Evolutionary conservation across 2,888 invertebrate genomes (phyloP).

Genomic region (Rhaphigaster nebulosa): DNA sequence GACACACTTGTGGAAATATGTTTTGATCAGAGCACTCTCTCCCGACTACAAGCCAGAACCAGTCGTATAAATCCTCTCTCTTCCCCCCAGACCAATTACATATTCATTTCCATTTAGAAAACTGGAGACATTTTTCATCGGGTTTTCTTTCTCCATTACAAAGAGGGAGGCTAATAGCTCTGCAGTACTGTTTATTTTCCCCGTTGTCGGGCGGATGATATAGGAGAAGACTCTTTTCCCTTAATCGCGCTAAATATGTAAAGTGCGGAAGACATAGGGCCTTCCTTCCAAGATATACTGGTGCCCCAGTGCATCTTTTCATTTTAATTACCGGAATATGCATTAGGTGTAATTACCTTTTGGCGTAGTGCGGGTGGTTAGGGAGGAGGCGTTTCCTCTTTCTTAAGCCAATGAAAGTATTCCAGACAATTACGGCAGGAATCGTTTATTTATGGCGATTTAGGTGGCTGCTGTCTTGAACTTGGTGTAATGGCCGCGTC

Average conservation of each 20-base stretch:
- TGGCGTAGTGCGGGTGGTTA: conserved; percentile 18
- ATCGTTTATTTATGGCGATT: conserved; percentile 17
- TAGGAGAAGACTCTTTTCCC: conserved; percentile 39
- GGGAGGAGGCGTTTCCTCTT: neutral
- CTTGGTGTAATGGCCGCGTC: neutral
- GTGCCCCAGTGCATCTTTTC: conserved; percentile 11
- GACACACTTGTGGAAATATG: conserved; percentile 7
- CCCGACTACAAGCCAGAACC: conserved; percentile 28
- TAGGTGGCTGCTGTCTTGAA: neutral
- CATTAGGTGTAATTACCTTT: conserved; percentile 54
- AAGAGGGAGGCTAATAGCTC: conserved; percentile 30
- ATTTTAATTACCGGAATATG: conserved; percentile 49
- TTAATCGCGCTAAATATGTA: conserved; percentile 46
- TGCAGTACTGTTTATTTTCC: conserved; percentile 21
- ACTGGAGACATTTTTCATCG: conserved; percentile 49
- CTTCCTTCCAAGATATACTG: conserved; percentile 9
- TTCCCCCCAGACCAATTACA: neutral
- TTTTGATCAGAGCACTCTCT: neutral
- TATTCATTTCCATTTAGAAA: conserved; percentile 41
- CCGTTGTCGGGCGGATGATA: neutral
- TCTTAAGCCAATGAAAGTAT: neutral
- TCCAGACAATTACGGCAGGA: conserved; percentile 8
- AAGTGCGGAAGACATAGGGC: conserved; percentile 8
- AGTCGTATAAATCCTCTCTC: conserved; percentile 4
- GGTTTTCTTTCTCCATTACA: conserved; percentile 32